These are phyloP conservation scores for Stenchaetothrips biformis DNA, from an alignment of 2,888 invertebrate genomes.

Conservation along the genomic window DNA sequence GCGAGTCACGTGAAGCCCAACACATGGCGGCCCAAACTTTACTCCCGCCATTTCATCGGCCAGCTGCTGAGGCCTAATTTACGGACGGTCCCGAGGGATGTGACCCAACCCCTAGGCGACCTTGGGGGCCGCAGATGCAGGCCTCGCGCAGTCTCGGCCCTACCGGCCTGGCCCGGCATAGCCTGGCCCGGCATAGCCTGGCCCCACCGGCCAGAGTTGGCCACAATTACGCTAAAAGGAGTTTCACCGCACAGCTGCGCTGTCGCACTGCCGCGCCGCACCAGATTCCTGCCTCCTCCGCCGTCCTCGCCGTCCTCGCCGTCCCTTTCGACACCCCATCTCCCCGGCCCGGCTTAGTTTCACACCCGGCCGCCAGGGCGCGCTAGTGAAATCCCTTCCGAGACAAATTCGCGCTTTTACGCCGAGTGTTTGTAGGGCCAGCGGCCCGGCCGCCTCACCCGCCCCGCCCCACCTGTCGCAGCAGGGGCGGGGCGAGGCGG, in stretches of 20 bases:
- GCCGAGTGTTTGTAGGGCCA: not conserved
- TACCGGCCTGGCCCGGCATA: too few relatives aligned
- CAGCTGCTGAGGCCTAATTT: too few relatives aligned
- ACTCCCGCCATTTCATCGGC: too few relatives aligned
- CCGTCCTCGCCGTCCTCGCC: not conserved
- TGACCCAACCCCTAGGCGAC: too few relatives aligned
- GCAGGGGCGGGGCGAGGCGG: too few relatives aligned
- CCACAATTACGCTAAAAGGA: constrained; percentile 23
- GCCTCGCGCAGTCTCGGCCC: too few relatives aligned
- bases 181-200: too few relatives aligned
- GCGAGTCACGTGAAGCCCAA: too few relatives aligned
- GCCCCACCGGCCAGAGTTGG: not conserved
- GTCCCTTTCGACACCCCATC: not conserved
- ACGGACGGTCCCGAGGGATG: too few relatives aligned
- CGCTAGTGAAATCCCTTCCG: not conserved
- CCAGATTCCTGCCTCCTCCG: not conserved
- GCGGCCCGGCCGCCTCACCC: not conserved
- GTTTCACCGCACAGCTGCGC: constrained; percentile 14
- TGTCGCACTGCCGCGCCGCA: not conserved
- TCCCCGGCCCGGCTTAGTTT: not conserved
- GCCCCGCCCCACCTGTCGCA: not conserved
- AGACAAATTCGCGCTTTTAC: not conserved
- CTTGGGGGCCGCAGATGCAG: too few relatives aligned
- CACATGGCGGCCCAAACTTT: too few relatives aligned
- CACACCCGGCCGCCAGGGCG: not conserved